These are phyloP conservation scores for Epinephelus awoara DNA, from an alignment of 2,797 vertebrate genomes.

Conservation along the genomic window DNA sequence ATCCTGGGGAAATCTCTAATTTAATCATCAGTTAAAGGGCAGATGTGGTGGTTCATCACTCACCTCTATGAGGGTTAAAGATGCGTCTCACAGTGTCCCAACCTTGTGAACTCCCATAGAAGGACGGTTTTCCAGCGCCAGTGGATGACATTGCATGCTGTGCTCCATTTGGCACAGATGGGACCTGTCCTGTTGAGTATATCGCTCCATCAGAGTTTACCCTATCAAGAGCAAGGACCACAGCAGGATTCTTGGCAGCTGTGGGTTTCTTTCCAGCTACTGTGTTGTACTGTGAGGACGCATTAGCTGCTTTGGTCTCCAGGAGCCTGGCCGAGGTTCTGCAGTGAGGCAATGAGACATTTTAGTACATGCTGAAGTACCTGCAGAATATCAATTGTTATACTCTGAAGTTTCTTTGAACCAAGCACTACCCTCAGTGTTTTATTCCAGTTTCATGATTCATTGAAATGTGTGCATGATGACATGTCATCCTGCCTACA, in stretches of 20 bases:
- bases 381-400: background rate
- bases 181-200: slow-evolving; percentile 79
- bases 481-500: slow-evolving; percentile 28
- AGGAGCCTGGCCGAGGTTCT: slow-evolving; percentile 92
- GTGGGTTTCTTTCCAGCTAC: slow-evolving; percentile 82
- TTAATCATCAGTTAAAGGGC: background rate
- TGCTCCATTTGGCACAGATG: slow-evolving; percentile 77
- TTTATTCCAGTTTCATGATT: slow-evolving; percentile 14
- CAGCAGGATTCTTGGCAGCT: slow-evolving; percentile 81
- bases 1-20: background rate
- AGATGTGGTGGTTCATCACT: slow-evolving; percentile 21
- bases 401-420: slow-evolving; percentile 20
- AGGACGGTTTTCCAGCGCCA: slow-evolving; percentile 72
- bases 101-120: slow-evolving; percentile 63
- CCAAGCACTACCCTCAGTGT: background rate
- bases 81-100: slow-evolving; percentile 88
- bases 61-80: slow-evolving; percentile 86
- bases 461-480: slow-evolving; percentile 19
- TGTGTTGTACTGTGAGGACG: slow-evolving; percentile 77
- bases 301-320: slow-evolving; percentile 87
- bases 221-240: slow-evolving; percentile 91
- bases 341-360: slow-evolving; percentile 49
- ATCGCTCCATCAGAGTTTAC: slow-evolving; percentile 81
- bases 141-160: slow-evolving; percentile 86
- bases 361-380: slow-evolving; percentile 14